A percentile compares a stretch with the other conserved stretches of the same genome.
These are phyloP conservation scores for Neuroterus valhalla DNA, from an alignment of 1,140 invertebrate species.

Conservation along the genomic window DNA sequence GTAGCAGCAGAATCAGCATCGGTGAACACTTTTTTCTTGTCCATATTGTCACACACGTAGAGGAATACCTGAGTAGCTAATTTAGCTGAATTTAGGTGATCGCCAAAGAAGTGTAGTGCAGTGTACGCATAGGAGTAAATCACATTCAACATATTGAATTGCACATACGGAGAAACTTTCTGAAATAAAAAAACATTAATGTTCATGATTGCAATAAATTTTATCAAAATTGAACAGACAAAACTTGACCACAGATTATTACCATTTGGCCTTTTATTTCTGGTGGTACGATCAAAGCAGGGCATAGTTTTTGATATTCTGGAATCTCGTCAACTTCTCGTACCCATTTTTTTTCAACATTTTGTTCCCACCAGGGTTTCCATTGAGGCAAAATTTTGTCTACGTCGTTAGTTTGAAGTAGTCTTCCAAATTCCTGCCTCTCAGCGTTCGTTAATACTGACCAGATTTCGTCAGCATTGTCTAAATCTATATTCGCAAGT, in stretches of 20 bases:
- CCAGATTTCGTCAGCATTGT: conserved; percentile 84
- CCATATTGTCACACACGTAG: conserved; percentile 78
- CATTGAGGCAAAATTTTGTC: conserved; percentile 80
- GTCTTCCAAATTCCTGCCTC: conserved; percentile 82
- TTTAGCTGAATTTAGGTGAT: conserved; percentile 77
- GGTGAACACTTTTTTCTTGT: conserved; percentile 78
- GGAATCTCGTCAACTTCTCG: conserved; percentile 65
- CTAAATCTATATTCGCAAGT: conserved; percentile 80
- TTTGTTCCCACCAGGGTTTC: conserved; percentile 83
- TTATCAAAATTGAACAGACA: conserved; percentile 41
- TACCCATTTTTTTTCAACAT: conserved; percentile 73
- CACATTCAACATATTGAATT: conserved; percentile 83
- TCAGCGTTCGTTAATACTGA: conserved; percentile 80
- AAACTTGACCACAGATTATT: conserved; percentile 54
- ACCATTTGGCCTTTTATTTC: conserved; percentile 76
- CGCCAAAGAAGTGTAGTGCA: conserved; percentile 82
- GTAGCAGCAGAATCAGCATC: conserved; percentile 77
- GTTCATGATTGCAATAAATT: conserved; percentile 49
- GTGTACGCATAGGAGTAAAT: conserved; percentile 81
- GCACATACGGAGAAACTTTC: conserved; percentile 79
- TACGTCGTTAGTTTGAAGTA: conserved; percentile 79
- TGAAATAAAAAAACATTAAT: conserved; percentile 68
- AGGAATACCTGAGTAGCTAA: conserved; percentile 78
- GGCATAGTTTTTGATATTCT: conserved; percentile 67
- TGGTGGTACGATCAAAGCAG: conserved; percentile 72